A percentile compares a stretch with the other conserved stretches of the same genome.
Conservation (phyloP, 2,888 invertebrate genomes). For the Lithophane ornitopus region DNA sequence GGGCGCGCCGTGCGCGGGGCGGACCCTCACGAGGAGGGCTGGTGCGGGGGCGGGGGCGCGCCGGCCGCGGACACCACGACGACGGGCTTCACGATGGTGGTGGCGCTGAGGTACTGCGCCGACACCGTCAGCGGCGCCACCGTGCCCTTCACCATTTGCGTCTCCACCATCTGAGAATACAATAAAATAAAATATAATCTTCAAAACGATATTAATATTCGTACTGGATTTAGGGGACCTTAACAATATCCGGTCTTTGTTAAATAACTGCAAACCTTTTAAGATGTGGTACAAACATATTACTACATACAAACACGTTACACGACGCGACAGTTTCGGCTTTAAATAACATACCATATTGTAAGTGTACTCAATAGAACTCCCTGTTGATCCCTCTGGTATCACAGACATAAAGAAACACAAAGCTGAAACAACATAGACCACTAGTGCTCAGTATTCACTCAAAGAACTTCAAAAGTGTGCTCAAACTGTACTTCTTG, state of each 20-base stretch:
- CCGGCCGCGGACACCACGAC: constrained; percentile 90
- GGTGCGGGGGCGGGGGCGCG: constrained; percentile 57
- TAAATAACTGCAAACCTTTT: constrained; percentile 54
- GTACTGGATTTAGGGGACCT: neutral
- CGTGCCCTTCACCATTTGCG: constrained; percentile 90
- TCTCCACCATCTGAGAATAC: constrained; percentile 83
- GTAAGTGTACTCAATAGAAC: neutral
- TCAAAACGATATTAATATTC: neutral
- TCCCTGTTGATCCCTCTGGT: neutral
- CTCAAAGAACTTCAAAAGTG: neutral
- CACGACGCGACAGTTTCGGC: neutral
- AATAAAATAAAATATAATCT: neutral
- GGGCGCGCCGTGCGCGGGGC: constrained; percentile 44
- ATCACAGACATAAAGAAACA: neutral
- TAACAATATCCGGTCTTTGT: constrained; percentile 10
- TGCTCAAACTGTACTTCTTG: neutral
- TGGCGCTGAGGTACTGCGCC: constrained; percentile 92
- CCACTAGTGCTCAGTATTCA: neutral
- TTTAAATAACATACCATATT: neutral
- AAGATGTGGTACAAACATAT: neutral
- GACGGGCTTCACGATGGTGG: constrained; percentile 92
- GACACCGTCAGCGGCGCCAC: constrained; percentile 92
- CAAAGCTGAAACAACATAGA: neutral
- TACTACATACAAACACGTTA: neutral
- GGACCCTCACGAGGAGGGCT: constrained; percentile 64